Evolutionary conservation across 2,888 invertebrate species (phyloP), one percentile per base, ranked within the genome.

Genomic region (Oeneis ivallda): DNA sequence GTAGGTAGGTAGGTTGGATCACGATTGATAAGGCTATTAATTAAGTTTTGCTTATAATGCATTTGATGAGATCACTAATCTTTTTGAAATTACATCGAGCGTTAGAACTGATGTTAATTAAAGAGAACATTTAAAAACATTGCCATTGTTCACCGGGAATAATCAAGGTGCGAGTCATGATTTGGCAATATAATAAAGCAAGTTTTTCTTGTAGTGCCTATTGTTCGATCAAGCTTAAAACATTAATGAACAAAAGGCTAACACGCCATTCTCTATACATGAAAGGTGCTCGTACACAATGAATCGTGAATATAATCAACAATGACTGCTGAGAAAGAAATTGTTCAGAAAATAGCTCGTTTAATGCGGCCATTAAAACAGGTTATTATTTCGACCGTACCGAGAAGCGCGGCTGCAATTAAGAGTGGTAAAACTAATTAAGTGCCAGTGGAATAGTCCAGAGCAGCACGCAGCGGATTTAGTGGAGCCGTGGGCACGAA

Each of bases 291-390:
- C 76, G 76, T 75, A 82, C 80, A 86, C 87, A 87, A 87, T 85
- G 87, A 84, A 77, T 83, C 83, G 84, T 86, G 85, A 84, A 87
- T 83, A 34, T 34, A 84, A 85, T 84, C 81, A 78, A 83, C 85
- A 83, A 84, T 84, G 80, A 81, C 76, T 76, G 81, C 79, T 80
- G 81, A 80, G 81, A 83, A 83, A 81, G 77, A 81, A 79, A 83
- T 79, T 80, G 80, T 83, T 82, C 78, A 64, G 58, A 64, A 62
- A 64, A 67, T 62, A 62, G 57, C 62, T 58, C 72, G 79, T 58
- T 79, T 76, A 75, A 77, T 75, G 75, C 70, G 78, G 76, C 76
- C 72, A 79, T 82, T 83, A 76, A 75, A 83, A 81, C 78, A 73
- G 74, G 68, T 79, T 78, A 78, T 79, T 79, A 84, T 85, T 84